phyloP scores from a whole-genome alignment of 2,888 invertebrate species.

The Ormyrus labotus region DNA sequence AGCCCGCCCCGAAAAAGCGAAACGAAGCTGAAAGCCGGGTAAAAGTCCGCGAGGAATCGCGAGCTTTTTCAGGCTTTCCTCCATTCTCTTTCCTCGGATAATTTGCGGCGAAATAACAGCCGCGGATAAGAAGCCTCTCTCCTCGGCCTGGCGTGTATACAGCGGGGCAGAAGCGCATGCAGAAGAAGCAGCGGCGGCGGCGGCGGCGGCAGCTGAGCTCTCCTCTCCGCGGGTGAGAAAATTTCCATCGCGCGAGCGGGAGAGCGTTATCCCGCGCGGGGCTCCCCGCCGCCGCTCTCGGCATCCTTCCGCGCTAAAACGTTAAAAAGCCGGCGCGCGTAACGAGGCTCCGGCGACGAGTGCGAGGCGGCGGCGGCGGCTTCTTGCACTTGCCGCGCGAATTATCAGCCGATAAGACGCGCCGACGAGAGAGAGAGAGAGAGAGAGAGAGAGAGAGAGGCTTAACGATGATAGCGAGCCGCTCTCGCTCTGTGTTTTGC shows the following conservation, averaged over 20 bases:
- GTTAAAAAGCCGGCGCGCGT: slow-evolving; percentile 20
- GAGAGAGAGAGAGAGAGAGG: background rate
- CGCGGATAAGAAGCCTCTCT: background rate
- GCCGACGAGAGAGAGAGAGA: background rate
- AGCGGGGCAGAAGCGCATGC: background rate
- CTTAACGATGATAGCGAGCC: slow-evolving; percentile 42
- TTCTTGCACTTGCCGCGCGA: slow-evolving; percentile 44
- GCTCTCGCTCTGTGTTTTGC: background rate
- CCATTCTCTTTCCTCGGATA: background rate
- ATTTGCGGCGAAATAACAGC: slow-evolving; percentile 24
- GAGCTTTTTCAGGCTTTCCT: background rate
- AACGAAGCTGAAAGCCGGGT: background rate
- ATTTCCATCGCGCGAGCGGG: no score
- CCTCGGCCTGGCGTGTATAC: no score
- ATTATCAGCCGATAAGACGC: slow-evolving; percentile 47
- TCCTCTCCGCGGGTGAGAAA: background rate
- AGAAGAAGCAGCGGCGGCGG: background rate
- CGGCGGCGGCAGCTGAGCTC: background rate
- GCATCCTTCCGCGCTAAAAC: slow-evolving; percentile 30
- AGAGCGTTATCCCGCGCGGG: slow-evolving; percentile 18
- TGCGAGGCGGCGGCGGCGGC: background rate
- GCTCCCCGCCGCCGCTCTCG: background rate
- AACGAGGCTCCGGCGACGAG: slow-evolving; percentile 36
- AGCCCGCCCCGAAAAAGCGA: background rate
- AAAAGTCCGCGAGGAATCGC: background rate